A percentile compares a stretch with the other conserved stretches of the same genome.
Conservation (phyloP, 2,113 vertebrate species). For the Nycticorax nycticorax region DNA sequence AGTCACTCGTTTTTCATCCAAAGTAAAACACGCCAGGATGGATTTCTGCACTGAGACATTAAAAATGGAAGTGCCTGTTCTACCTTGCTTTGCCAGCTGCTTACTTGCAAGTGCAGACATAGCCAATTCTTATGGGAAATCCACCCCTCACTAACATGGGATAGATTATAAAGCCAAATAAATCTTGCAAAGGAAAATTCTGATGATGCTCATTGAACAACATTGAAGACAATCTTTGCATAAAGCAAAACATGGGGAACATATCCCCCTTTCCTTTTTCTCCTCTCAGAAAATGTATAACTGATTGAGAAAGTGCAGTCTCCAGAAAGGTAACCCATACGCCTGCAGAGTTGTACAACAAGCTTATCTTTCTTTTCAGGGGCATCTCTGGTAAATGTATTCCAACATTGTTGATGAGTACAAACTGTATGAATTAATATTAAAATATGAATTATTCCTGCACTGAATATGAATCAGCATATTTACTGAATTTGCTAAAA, state of each 20-base stretch:
- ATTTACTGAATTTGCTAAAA: slow-evolving; percentile 1
- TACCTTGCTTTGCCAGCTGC: background rate
- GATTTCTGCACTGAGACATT: background rate
- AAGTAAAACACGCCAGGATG: background rate
- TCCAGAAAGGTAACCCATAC: background rate
- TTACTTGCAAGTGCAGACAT: background rate
- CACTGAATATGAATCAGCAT: background rate
- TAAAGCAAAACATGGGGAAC: background rate
- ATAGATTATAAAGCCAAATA: background rate
- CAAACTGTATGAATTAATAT: slow-evolving; percentile 26
- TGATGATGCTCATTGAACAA: background rate
- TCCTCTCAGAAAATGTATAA: background rate
- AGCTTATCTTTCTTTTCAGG: background rate
- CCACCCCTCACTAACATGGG: background rate
- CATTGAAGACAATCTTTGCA: background rate
- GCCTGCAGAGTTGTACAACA: background rate
- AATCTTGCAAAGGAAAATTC: background rate
- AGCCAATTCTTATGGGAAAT: background rate
- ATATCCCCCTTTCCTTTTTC: background rate
- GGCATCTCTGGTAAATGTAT: background rate
- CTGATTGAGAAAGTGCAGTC: background rate
- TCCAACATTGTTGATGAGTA: background rate
- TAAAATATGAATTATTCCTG: slow-evolving; percentile 31
- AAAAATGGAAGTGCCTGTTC: background rate
- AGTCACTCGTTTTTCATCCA: background rate